Base-by-base conservation (phyloP, 2,113 vertebrate species). In the Malurus alboscapulatus region DNA sequence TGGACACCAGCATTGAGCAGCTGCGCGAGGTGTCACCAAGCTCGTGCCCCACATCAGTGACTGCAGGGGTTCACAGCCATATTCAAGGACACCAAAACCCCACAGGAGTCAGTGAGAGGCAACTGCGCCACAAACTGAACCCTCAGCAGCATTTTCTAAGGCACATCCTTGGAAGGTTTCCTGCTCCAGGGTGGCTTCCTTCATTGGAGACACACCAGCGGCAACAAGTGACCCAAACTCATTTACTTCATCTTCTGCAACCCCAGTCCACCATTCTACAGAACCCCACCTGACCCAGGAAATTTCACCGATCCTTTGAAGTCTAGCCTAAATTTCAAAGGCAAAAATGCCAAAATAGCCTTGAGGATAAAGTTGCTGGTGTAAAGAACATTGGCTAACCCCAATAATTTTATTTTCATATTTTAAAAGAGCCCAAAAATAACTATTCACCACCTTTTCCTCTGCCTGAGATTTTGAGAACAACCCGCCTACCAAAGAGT, bases 361-460 rank as follows among this genome's bases (percentile, higher is more conserved):
- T 73, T 84, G 36, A 91, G 85, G 92, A 94, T 94, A 80, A 93
- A 95, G 90, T 44, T 93, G 82, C 59, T 94, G 67, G 77, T 83
- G 72, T 80, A 73, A 83, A 93, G 88, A 95, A 83, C 90, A 88
- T 3, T 62, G 38, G 93, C 59, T 91, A 94, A 91, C 55, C 55
- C 87, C 59, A 71, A 57, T 42, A 71, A 86, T 86, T 90, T 95
- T 95, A 90, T 94, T 94, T 96, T 88, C 92, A 65, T 90, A 77
- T 90, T 95, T 95, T 86, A 75, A 72, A 88, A 91, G 65, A 65
- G 59, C 48, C 63, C 83, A 44, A 88, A 96, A 96, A 94, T 96
- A 96, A 93, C 91, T 87, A 88, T 90, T 94, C 82, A 77, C 72
- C 93, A 95, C 93, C 87, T 95, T 95, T 95, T 95, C 72, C 87